A percentile compares a stretch with the other conserved stretches of the same genome.
Conservation (phyloP, 2,797 vertebrate genomes). For the Gila robusta region DNA sequence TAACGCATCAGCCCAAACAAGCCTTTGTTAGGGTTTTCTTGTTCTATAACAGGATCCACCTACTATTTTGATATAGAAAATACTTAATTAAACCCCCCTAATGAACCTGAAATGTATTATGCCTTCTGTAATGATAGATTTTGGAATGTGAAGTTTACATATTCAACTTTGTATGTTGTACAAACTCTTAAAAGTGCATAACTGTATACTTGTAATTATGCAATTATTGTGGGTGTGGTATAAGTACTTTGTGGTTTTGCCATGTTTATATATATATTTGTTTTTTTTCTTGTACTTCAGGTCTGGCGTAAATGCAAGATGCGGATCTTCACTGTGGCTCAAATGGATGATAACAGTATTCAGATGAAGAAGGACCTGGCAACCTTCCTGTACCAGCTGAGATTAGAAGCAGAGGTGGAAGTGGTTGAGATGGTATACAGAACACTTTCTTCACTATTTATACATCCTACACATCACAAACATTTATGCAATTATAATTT, state of each 20-base stretch:
- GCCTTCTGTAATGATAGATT: background rate
- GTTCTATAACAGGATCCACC: too few relatives aligned
- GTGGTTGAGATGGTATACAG: constrained; percentile 95
- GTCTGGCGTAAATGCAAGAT: constrained; percentile 98
- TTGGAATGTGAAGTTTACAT: background rate
- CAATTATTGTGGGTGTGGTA: background rate
- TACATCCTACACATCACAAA: background rate
- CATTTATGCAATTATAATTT: background rate
- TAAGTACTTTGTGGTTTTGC: background rate
- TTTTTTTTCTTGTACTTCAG: constrained; percentile 69
- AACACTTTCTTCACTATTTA: background rate
- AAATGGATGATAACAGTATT: constrained; percentile 99
- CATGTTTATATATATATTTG: background rate
- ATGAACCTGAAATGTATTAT: too few relatives aligned
- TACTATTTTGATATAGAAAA: too few relatives aligned
- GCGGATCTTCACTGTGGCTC: constrained; percentile 98
- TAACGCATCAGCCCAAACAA: too few relatives aligned
- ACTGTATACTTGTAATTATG: background rate
- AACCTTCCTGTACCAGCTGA: constrained; percentile 93
- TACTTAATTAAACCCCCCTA: too few relatives aligned
- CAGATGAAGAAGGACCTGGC: constrained; percentile 99
- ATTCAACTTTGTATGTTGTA: background rate
- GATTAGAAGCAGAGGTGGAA: constrained; percentile 97
- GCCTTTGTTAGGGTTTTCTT: too few relatives aligned
- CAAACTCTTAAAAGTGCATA: background rate